Conservation (phyloP, 2,888 invertebrate genomes). For the Cosmorhoe ocellata region DNA sequence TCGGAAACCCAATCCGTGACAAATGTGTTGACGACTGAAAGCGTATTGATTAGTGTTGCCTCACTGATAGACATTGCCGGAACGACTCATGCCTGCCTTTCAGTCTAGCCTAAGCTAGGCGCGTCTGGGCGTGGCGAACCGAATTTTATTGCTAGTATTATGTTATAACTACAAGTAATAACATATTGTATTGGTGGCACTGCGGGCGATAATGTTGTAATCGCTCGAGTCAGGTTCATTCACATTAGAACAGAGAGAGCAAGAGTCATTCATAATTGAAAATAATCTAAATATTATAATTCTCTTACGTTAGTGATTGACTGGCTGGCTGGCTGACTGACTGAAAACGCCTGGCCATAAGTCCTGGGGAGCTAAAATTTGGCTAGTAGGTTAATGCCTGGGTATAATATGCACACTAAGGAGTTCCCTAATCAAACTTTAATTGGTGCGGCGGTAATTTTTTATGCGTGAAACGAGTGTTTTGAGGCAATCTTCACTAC, state of each 20-base stretch:
- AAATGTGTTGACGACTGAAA: conserved; percentile 51
- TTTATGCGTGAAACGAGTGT: too few relatives aligned
- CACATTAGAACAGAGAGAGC: conserved; percentile 41
- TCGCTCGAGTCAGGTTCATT: conserved; percentile 53
- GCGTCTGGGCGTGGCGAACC: conserved; percentile 46
- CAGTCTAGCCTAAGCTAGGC: conserved; percentile 42
- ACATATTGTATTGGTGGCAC: conserved; percentile 40
- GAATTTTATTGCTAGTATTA: conserved; percentile 45
- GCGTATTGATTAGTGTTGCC: conserved; percentile 64
- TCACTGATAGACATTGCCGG: conserved; percentile 51
- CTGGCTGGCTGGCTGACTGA: too few relatives aligned
- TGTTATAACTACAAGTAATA: conserved; percentile 37
- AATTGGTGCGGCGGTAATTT: too few relatives aligned
- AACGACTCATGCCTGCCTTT: conserved; percentile 38
- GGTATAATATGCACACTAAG: too few relatives aligned
- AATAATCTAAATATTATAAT: too few relatives aligned
- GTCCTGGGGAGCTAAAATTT: too few relatives aligned
- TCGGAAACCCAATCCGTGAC: conserved; percentile 44
- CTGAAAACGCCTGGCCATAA: too few relatives aligned
- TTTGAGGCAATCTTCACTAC: too few relatives aligned
- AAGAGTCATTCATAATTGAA: conserved; percentile 42
- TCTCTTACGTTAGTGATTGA: too few relatives aligned
- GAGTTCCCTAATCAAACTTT: too few relatives aligned
- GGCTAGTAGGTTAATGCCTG: too few relatives aligned
- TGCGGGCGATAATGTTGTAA: conserved; percentile 47